Evolutionary conservation across 2,888 invertebrate genomes (phyloP).

Genomic region (Lasioglossum lativentre): DNA sequence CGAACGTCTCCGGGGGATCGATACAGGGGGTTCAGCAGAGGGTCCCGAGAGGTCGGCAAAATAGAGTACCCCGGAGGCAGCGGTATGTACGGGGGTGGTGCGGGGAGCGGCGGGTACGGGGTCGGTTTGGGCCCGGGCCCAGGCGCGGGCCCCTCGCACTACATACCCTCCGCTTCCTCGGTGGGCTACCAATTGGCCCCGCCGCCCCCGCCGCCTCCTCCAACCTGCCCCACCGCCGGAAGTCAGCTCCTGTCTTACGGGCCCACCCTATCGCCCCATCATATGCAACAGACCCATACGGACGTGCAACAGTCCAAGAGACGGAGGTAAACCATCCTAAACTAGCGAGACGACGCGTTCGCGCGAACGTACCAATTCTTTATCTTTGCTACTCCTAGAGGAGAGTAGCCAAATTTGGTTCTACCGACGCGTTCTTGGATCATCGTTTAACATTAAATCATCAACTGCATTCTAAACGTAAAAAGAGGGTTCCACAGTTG

Average conservation of each 20-base stretch:
- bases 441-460: too few relatives aligned
- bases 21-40: conserved; percentile 3
- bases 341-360: background rate
- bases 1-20: conserved; percentile 17
- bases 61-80: conserved; percentile 82
- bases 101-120: conserved; percentile 80
- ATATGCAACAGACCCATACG: conserved; percentile 78
- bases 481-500: background rate
- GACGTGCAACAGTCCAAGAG: conserved; percentile 79
- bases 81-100: conserved; percentile 82
- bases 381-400: background rate
- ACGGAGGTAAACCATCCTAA: conserved; percentile 71
- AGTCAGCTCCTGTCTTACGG: conserved; percentile 81
- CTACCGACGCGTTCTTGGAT: too few relatives aligned
- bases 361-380: too few relatives aligned
- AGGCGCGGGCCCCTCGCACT: conserved; percentile 80
- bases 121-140: conserved; percentile 80
- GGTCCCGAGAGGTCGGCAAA: conserved; percentile 71
- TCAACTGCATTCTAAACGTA: too few relatives aligned
- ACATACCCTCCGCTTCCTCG: conserved; percentile 77
- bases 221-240: conserved; percentile 70
- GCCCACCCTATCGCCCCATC: conserved; percentile 79
- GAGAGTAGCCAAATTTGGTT: background rate
- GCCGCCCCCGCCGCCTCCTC: conserved; percentile 74
- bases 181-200: conserved; percentile 81